Base-by-base conservation (phyloP, 2,888 invertebrate species). In the Ferdinandea cuprea region DNA sequence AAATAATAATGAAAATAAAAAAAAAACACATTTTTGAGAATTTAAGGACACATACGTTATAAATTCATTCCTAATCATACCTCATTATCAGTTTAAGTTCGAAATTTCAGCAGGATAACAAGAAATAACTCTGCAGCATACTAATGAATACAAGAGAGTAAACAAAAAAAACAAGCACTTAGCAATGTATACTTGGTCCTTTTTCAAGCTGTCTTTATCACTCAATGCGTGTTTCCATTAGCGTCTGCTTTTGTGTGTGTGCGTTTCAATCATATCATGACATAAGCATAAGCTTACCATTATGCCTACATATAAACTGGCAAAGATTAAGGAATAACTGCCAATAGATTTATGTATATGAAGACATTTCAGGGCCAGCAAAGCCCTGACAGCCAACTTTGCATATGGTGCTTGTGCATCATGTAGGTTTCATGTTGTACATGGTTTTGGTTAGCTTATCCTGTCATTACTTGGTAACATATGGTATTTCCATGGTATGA, bases 361-460 rank as follows among this genome's bases (percentile, higher is more conserved):
- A 11, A 19, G 42, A 15, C 21, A 21, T 21, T 37, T 65, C 42
- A 11, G 28, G 7, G 44, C 30, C 59, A 59, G 44, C 6, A n/a
- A 42, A 42, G 7, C 37, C 11, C 7, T 30, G 28, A 59, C 13
- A 42, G 9, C 17, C 28, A 30, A 19, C 42, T 19, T 59, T 44
- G 59, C 44, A 44, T 44, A 44, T 28, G 59, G 13, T 28, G 42
- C 21, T 9, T 61, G 40, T 32, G 50, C 71, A 71, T 71, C 59
- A 71, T 59, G 52, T 61, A 72, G 72, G 61, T 44, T 72, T 72
- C 61, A n/a, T 61, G 72, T 44, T 44, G 21, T 52, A 71, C 71
- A 71, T 15, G 61, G 40, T 50, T 37, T 72, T 52, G 72, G 52
- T 35, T 21, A 54, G 61, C 25, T 61, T 61, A 72, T 61, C 32